phyloP scores from a whole-genome alignment of 2,113 vertebrate species.

The Phocoena sinus region DNA sequence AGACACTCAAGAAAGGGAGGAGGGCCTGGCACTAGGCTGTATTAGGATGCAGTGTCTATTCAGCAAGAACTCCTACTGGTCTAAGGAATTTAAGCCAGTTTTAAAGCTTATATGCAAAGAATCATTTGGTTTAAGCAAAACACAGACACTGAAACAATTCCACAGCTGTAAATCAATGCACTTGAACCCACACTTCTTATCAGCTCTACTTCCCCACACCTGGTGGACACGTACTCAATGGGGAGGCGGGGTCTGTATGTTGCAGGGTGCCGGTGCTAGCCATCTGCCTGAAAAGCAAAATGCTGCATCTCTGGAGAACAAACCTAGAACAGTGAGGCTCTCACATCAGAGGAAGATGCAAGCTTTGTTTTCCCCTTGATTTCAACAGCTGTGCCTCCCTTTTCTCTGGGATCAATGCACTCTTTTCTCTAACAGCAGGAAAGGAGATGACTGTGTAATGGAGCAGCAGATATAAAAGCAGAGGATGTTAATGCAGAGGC shows the following conservation, averaged over 20 bases:
- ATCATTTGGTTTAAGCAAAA: neutral
- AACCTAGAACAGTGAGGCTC: neutral
- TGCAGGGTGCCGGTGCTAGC: neutral
- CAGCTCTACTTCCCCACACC: neutral
- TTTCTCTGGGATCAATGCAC: neutral
- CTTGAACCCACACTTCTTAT: neutral
- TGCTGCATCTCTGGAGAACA: neutral
- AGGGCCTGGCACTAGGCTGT: neutral
- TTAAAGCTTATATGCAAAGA: neutral
- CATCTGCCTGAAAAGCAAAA: neutral
- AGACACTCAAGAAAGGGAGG: neutral
- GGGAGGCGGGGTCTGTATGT: neutral
- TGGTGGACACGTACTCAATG: neutral
- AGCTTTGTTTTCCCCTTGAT: neutral
- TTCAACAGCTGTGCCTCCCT: neutral
- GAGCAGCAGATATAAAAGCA: neutral
- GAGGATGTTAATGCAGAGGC: neutral
- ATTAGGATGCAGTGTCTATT: neutral
- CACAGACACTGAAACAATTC: neutral
- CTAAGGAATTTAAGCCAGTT: neutral
- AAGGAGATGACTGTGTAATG: neutral
- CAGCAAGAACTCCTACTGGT: neutral
- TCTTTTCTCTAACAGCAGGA: neutral
- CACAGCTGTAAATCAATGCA: neutral
- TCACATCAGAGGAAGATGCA: neutral